Percentiles rank a stretch among this genome's conserved stretches.
Evolutionary conservation across 2,888 invertebrate species (phyloP).

Genomic region (Maniola hyperantus): DNA sequence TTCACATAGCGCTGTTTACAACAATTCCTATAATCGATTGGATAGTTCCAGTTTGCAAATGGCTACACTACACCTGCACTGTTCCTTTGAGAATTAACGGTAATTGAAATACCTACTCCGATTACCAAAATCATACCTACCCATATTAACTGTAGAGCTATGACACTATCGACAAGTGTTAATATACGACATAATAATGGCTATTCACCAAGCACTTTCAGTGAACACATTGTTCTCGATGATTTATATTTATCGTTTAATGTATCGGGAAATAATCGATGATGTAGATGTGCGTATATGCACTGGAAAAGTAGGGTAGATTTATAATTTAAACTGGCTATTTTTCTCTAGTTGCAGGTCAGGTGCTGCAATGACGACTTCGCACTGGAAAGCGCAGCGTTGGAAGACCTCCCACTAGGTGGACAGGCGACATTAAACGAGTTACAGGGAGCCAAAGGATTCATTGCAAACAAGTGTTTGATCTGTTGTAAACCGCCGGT

Average conservation of each 20-base stretch:
- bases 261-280: background rate
- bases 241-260: background rate
- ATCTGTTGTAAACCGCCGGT: too few species aligned
- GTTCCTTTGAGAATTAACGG: background rate
- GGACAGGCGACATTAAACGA: too few species aligned
- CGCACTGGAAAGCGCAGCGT: too few species aligned
- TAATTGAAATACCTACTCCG: background rate
- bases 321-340: background rate
- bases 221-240: background rate
- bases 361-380: too few species aligned
- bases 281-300: too few species aligned
- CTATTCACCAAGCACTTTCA: background rate
- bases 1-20: background rate
- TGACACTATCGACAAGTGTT: background rate
- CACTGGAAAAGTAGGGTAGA: background rate
- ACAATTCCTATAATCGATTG: background rate
- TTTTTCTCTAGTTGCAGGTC: too few species aligned
- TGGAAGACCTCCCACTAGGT: too few species aligned
- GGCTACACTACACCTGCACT: background rate
- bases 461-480: too few species aligned
- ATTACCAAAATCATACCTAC: background rate
- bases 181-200: background rate
- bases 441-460: too few species aligned
- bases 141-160: background rate
- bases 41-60: background rate